A percentile compares a stretch with the other conserved stretches of the same genome.
These are phyloP conservation scores for Drosophila funebris DNA, from an alignment of 1,140 invertebrate species.

Conservation along the genomic window DNA sequence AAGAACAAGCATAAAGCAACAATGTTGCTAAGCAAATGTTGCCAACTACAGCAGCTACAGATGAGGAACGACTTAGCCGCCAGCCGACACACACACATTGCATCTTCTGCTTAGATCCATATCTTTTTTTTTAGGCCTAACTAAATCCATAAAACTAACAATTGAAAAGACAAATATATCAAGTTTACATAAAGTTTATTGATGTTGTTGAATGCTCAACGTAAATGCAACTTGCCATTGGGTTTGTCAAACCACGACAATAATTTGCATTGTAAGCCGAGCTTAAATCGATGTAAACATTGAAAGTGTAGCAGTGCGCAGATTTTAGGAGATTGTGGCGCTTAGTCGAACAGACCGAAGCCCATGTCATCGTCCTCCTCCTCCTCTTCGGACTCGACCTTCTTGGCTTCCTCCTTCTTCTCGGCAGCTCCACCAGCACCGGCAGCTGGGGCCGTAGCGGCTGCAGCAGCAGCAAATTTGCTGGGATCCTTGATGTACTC, in stretches of 20 bases:
- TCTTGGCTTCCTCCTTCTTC: constrained; percentile 90
- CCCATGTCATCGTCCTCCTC: constrained; percentile 99
- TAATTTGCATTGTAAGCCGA: constrained; percentile 59
- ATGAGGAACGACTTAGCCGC: too few relatives aligned
- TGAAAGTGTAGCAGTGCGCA: constrained; percentile 28
- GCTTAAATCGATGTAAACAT: constrained; percentile 44
- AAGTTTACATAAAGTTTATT: constrained; percentile 58
- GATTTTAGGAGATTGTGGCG: not conserved
- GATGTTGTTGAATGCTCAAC: constrained; percentile 17
- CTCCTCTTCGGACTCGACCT: constrained; percentile 91
- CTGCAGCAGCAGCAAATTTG: constrained; percentile 93
- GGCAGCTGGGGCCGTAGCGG: constrained; percentile 86
- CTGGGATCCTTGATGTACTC: constrained; percentile 96
- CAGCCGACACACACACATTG: too few relatives aligned
- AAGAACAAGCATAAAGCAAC: not conserved
- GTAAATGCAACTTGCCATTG: constrained; percentile 75
- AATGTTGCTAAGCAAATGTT: constrained; percentile 10
- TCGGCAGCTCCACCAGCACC: constrained; percentile 86
- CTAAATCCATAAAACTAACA: not conserved
- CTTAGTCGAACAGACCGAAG: constrained; percentile 97
- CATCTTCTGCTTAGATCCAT: too few relatives aligned
- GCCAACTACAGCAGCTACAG: not conserved
- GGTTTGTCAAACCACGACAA: constrained; percentile 82
- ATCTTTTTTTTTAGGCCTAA: not conserved
- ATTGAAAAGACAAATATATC: not conserved